A percentile compares a stretch with the other conserved stretches of the same genome.
Evolutionary conservation across 2,113 vertebrate species (phyloP).

Genomic region (Hemibagrus wyckioides): DNA sequence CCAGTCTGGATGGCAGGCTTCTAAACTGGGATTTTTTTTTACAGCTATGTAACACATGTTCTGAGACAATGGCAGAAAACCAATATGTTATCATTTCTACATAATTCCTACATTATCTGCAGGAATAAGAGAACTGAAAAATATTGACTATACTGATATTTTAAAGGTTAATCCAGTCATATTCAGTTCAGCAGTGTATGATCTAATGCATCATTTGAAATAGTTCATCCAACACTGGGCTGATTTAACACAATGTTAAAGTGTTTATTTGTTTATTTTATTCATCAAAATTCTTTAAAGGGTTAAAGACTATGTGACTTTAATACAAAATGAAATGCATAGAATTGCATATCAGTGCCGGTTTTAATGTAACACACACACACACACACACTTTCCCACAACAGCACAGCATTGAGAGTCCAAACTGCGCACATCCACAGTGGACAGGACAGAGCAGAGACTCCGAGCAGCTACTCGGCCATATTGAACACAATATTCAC

Average conservation of each 20-base stretch:
- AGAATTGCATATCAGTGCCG: background rate
- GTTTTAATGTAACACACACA: background rate
- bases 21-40: background rate
- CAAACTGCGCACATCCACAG: constrained; percentile 24
- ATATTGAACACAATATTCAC: constrained; percentile 1
- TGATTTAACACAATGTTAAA: background rate
- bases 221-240: background rate
- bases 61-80: background rate
- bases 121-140: no score
- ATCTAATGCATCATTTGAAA: background rate
- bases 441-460: background rate
- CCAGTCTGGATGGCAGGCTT: background rate
- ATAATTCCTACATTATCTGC: background rate
- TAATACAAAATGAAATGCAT: background rate
- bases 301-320: background rate
- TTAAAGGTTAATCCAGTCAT: background rate
- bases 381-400: constrained; percentile 1
- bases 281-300: no score
- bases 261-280: no score
- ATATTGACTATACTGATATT: background rate
- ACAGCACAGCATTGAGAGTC: constrained; percentile 5
- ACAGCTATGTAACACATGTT: background rate
- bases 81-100: background rate
- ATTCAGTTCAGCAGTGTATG: no score
- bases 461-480: background rate